Conservation (phyloP, 2,888 invertebrate genomes). For the Dolomedes plantarius region DNA sequence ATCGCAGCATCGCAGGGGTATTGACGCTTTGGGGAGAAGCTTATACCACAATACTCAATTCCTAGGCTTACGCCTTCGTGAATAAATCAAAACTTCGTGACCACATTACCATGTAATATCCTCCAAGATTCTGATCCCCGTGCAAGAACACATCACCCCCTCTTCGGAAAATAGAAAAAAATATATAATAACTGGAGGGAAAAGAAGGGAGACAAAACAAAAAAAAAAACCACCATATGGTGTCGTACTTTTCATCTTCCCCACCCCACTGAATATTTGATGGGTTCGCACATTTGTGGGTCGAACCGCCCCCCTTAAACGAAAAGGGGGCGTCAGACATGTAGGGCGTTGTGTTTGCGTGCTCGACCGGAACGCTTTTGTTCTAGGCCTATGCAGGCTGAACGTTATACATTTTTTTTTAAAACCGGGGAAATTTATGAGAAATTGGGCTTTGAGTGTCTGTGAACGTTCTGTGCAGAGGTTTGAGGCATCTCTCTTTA, state of each 20-base stretch:
- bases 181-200: neutral
- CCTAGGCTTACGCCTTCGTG: conserved; percentile 4
- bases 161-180: too few species aligned
- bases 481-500: too few species aligned
- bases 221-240: conserved; percentile 19
- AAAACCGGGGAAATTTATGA: too few species aligned
- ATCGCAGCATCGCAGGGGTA: too few species aligned
- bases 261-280: conserved; percentile 59
- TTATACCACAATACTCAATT: neutral
- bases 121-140: conserved; percentile 35
- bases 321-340: neutral
- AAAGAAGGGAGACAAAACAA: neutral
- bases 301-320: neutral
- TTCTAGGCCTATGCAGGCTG: neutral
- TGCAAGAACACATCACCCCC: conserved; percentile 36
- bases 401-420: too few species aligned
- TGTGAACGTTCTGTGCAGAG: too few species aligned
- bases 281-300: conserved; percentile 45
- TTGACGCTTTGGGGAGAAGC: too few species aligned
- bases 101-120: conserved; percentile 66
- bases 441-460: too few species aligned
- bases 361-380: conserved; percentile 11
- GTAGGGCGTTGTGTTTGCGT: conserved; percentile 10
- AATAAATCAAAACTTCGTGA: conserved; percentile 64
- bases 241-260: conserved; percentile 43